phyloP scores from a whole-genome alignment of 2,113 vertebrate genomes.

The Cygnus atratus region DNA sequence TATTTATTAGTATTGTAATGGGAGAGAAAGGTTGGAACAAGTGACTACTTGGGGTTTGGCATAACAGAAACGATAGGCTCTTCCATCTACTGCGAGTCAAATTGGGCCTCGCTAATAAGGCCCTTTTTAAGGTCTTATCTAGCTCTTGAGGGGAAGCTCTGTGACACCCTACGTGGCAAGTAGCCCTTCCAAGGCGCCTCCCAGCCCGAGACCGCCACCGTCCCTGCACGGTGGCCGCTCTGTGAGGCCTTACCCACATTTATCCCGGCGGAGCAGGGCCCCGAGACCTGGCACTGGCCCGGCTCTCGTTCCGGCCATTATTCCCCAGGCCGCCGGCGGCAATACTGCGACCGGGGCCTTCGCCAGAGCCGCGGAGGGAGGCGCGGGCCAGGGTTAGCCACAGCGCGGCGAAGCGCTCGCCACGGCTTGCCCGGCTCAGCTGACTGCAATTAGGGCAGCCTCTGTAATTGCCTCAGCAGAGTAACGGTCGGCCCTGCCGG shows the following conservation, averaged over 20 bases:
- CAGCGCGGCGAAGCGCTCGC: neutral
- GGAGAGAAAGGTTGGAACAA: neutral
- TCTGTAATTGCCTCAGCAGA: neutral
- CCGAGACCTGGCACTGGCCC: neutral
- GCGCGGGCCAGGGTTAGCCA: neutral
- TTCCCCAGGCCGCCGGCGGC: neutral
- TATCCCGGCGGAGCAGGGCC: neutral
- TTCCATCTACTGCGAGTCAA: neutral
- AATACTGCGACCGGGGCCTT: neutral
- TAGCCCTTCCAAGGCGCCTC: neutral
- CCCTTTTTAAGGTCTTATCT: neutral
- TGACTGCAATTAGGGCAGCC: neutral
- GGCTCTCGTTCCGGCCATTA: neutral
- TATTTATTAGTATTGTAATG: neutral
- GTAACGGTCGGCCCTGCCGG: neutral
- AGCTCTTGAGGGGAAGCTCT: neutral
- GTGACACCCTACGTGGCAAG: neutral
- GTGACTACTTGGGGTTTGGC: neutral
- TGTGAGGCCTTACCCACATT: rapidly evolving
- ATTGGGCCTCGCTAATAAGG: rapidly evolving
- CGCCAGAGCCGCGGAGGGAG: neutral
- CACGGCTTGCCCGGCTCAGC: neutral
- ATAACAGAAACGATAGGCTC: neutral
- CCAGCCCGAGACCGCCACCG: neutral
- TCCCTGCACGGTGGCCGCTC: neutral